Evolutionary conservation across 1,140 invertebrate genomes (phyloP), one percentile per base, ranked within the genome.

Genomic region (Homarus americanus): DNA sequence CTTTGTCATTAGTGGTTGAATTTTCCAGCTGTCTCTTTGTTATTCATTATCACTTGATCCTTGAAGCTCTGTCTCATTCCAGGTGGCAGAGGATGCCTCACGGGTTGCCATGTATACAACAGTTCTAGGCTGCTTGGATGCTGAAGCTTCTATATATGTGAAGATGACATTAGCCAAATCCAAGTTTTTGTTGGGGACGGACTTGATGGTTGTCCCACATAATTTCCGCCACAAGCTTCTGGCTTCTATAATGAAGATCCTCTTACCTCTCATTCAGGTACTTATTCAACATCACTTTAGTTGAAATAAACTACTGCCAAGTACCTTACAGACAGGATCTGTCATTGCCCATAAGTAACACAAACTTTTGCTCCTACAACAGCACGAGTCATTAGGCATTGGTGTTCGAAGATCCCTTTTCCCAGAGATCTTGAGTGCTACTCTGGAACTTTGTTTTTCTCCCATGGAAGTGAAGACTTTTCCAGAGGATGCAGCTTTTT

Each of bases 401-500:
- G 41, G 80, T 28, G 38, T 90, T 4, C 66, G 82, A 36, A n/a
- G 38, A n/a, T 32, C 72, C 9, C 9, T 76, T 40, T 84, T 84
- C 9, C 80, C 88, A 17, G 88, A 90, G 73, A 40, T 83, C 7
- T 32, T 90, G 36, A 90, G 66, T 75, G 44, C 72, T 28, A 3
- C 84, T 32, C 49, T 90, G 73, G 44, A 83, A 49, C 80, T 90
- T 20, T 90, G 88, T 63, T 90, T 90, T 83, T 44, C 34, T 24
- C 88, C 88, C 1, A 24, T 20, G 9, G 32, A 28, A 10, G 82
- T 73, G 32, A 84, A 78, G 34, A 40, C 17, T 20, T 72, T 41
- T 36, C 80, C 88, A 78, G 80, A 90, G 36, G 80, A 90, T 80
- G 75, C 80, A 32, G 80, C 80, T 32, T 90, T 76, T 49, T 90